Percentiles rank a stretch among this genome's conserved stretches.
phyloP scores from a whole-genome alignment of 2,888 invertebrate genomes.

The Lymantria monacha region DNA sequence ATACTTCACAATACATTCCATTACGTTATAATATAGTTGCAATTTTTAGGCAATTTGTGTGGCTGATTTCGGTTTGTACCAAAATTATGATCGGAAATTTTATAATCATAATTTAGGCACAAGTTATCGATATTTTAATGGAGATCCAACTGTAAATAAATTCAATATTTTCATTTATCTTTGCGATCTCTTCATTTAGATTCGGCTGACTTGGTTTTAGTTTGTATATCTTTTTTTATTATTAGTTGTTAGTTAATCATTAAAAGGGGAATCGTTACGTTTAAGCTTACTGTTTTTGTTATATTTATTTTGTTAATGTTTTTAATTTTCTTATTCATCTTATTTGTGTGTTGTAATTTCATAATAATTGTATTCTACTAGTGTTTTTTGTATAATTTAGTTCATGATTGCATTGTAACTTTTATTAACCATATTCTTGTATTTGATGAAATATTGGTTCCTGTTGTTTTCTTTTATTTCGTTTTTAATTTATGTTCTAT shows the following conservation, averaged over 20 bases:
- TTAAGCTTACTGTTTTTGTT: constrained; percentile 76
- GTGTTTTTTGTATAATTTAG: constrained; percentile 47
- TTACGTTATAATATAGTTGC: constrained; percentile 21
- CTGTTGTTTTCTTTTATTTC: constrained; percentile 80
- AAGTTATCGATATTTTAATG: neutral
- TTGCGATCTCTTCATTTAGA: constrained; percentile 1
- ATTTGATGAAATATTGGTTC: constrained; percentile 56
- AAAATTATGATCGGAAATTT: constrained; percentile 7
- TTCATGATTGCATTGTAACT: constrained; percentile 35
- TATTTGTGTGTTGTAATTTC: constrained; percentile 60
- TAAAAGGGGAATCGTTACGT: constrained; percentile 79
- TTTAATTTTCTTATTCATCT: constrained; percentile 47
- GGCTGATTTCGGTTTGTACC: constrained; percentile 21
- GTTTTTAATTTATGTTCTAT: constrained; percentile 74
- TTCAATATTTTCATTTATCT: constrained; percentile 25
- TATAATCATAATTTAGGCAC: neutral
- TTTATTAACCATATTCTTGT: constrained; percentile 45
- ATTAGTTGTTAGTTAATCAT: constrained; percentile 36
- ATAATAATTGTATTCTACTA: constrained; percentile 11
- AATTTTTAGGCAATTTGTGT: constrained; percentile 7
- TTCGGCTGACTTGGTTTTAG: neutral
- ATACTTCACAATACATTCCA: constrained; percentile 63
- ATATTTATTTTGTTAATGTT: constrained; percentile 74
- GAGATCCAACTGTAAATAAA: constrained; percentile 3
- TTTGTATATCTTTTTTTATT: constrained; percentile 14